Evolutionary conservation across 2,888 invertebrate species (phyloP), one percentile per base, ranked within the genome.

Genomic region (Gandaritis pyraliata): DNA sequence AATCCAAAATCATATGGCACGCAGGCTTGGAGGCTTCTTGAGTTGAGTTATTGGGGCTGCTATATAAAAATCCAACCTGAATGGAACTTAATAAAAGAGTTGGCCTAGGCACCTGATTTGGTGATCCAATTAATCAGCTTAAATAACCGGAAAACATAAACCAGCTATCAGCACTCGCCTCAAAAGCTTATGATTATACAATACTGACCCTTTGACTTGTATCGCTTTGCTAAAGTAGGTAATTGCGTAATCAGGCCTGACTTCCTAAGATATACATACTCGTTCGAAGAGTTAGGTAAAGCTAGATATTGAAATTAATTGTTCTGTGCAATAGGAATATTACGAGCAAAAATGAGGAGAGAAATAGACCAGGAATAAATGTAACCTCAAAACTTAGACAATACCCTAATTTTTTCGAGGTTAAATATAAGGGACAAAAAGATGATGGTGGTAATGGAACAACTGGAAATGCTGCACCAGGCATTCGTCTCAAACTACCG

Each of bases 221-320:
- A 60, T 60, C 49, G 59, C 64, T 60, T 65, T 60, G 58, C 62
- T 8, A 33, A 33, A 33, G 33, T 33, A 15, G 15, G 38, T 39
- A 16, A 45, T 68, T 65, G 50, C 52, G 56, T 50, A 68, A 65
- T 54, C 16, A 53, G 46, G 18, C 18, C 45, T 4, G 45, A 46
- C 45, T 18, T 50, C 41, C 39, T 41, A 41, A 51, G 16, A 13
- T 33, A 15, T 33, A 30, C n/a, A 29, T 46, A 29, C 23, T 23
- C 12, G 46, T n/a, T 29, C n/a, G 47, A n/a, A 47, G 47, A 47
- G 47, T 13, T 29, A 39, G 12, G 13, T 11, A 4, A n/a, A 13
- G 30, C 7, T 30, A 48, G 16, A 8, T 33, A 15, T 48, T 2
- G 48, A 48, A 11, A 10, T 16, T 12, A 30, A 1, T 4, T 29